Percentiles rank a stretch among this genome's conserved stretches.
These are phyloP conservation scores for Dione juno DNA, from an alignment of 2,888 invertebrate genomes.

Conservation along the genomic window DNA sequence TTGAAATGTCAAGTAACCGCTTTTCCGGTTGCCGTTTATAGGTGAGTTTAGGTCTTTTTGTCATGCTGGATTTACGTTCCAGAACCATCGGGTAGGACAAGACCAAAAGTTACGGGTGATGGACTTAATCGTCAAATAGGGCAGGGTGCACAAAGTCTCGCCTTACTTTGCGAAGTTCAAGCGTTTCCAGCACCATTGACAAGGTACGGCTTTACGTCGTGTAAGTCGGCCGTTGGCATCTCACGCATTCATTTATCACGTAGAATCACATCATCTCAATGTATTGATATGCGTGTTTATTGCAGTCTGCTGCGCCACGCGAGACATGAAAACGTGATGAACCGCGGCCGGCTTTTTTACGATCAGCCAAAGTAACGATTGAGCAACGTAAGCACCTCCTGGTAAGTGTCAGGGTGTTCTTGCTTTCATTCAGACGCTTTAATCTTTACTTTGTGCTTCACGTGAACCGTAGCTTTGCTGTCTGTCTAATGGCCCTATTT, in stretches of 20 bases:
- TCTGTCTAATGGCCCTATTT: slow-evolving; percentile 35
- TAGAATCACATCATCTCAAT: slow-evolving; percentile 74
- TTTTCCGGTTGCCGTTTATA: slow-evolving; percentile 87
- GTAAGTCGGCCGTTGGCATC: slow-evolving; percentile 69
- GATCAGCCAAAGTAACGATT: slow-evolving; percentile 81
- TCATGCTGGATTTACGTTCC: slow-evolving; percentile 67
- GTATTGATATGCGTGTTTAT: slow-evolving; percentile 81
- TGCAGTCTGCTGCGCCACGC: slow-evolving; percentile 76
- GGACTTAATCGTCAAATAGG: slow-evolving; percentile 84
- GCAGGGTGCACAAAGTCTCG: slow-evolving; percentile 76
- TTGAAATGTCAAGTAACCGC: slow-evolving; percentile 88
- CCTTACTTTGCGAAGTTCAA: slow-evolving; percentile 90
- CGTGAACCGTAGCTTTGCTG: slow-evolving; percentile 63
- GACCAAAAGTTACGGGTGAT: slow-evolving; percentile 86
- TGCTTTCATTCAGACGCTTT: slow-evolving; percentile 79
- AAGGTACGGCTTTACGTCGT: slow-evolving; percentile 84
- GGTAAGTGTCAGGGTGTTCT: slow-evolving; percentile 84
- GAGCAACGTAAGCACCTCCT: slow-evolving; percentile 80
- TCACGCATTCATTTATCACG: slow-evolving; percentile 81
- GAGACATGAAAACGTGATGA: slow-evolving; percentile 79
- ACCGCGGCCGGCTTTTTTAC: slow-evolving; percentile 79
- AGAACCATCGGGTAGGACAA: slow-evolving; percentile 89
- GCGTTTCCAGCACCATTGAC: slow-evolving; percentile 90
- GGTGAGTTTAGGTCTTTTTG: slow-evolving; percentile 81
- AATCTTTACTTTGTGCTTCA: slow-evolving; percentile 83